A percentile compares a stretch with the other conserved stretches of the same genome.
Conservation (phyloP, 2,113 vertebrate species). For the Rutilus rutilus region DNA sequence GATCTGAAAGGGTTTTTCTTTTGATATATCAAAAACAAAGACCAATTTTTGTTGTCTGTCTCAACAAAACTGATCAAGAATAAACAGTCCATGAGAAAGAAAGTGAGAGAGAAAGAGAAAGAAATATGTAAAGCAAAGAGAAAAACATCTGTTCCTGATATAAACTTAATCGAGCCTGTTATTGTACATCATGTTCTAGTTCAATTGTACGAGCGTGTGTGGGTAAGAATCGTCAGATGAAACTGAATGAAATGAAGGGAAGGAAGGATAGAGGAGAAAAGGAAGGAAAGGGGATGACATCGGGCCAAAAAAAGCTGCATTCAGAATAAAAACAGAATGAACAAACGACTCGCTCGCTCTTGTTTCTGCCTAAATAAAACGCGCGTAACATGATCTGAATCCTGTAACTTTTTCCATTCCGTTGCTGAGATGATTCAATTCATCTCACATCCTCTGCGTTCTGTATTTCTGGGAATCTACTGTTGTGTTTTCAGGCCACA, state of each 20-base stretch:
- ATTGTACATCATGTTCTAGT: slow-evolving; percentile 27
- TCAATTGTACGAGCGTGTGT: not conserved
- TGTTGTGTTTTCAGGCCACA: slow-evolving; percentile 10
- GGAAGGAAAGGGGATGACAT: slow-evolving; percentile 82
- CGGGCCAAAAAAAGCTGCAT: slow-evolving; percentile 66
- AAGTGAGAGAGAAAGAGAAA: not conserved
- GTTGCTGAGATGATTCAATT: not conserved
- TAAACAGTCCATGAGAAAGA: not conserved
- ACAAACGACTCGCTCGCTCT: slow-evolving; percentile 28
- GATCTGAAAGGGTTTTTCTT: not conserved
- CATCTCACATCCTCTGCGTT: slow-evolving; percentile 23
- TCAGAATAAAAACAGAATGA: slow-evolving; percentile 71
- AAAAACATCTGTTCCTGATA: slow-evolving; percentile 14
- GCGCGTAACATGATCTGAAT: not conserved
- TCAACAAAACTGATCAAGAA: not conserved
- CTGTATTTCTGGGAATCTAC: slow-evolving; percentile 47
- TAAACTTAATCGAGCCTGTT: not conserved
- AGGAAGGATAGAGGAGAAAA: slow-evolving; percentile 79
- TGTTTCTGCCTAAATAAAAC: slow-evolving; percentile 15
- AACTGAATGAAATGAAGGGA: slow-evolving; percentile 63
- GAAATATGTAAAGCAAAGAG: not conserved
- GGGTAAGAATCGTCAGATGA: slow-evolving; percentile 40
- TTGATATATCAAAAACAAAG: not conserved
- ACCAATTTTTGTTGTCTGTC: not conserved
- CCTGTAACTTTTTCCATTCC: slow-evolving; percentile 1